Percentiles rank a stretch among this genome's conserved stretches.
Conservation (phyloP, 2,113 vertebrate species). For the Dromaius novaehollandiae region DNA sequence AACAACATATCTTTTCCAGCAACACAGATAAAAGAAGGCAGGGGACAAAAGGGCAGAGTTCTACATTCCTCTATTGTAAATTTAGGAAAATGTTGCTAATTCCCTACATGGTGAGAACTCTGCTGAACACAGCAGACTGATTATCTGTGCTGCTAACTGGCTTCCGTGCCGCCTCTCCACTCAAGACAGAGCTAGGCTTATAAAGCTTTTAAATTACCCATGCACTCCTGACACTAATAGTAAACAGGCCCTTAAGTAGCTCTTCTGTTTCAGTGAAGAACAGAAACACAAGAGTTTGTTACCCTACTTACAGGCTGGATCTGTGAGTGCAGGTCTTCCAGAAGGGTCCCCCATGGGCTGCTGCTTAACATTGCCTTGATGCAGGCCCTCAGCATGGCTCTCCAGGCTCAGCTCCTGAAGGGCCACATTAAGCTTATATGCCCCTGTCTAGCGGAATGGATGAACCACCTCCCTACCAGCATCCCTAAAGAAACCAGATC, state of each 20-base stretch:
- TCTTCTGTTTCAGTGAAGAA: neutral
- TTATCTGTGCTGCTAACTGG: accelerated
- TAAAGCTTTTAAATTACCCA: neutral
- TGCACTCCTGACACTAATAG: neutral
- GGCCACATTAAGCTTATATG: neutral
- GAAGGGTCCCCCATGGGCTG: neutral
- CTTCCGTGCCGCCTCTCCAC: neutral
- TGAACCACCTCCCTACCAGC: accelerated
- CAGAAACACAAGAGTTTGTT: neutral
- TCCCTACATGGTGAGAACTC: neutral
- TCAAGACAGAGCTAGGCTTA: neutral
- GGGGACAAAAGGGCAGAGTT: neutral
- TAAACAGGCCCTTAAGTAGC: neutral
- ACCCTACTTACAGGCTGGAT: neutral
- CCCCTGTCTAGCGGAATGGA: neutral
- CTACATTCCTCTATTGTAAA: neutral
- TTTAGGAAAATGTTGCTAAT: neutral
- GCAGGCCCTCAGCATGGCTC: neutral
- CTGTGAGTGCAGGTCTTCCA: neutral
- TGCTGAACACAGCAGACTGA: accelerated
- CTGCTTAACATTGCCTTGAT: neutral
- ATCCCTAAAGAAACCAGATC: neutral
- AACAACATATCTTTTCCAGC: neutral
- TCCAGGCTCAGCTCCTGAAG: neutral
- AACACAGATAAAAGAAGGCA: neutral